phyloP scores from a whole-genome alignment of 1,140 invertebrate species.

The Aphis gossypii region DNA sequence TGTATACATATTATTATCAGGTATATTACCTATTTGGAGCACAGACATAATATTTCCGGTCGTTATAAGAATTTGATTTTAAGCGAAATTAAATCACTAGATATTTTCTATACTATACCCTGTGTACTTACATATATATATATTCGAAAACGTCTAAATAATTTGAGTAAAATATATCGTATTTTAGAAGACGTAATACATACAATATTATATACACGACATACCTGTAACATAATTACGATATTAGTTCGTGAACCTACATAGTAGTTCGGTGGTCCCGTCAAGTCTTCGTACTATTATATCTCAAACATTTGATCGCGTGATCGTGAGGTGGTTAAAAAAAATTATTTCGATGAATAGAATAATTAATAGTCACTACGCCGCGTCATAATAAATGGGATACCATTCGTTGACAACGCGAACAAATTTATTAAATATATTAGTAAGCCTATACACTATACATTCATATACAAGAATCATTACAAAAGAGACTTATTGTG shows the following conservation, averaged over 20 bases:
- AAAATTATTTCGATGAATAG: constrained; percentile 11
- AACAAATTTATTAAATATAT: constrained; percentile 13
- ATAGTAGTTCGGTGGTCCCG: background rate
- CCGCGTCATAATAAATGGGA: background rate
- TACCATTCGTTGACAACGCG: background rate
- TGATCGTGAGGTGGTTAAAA: constrained; percentile 14
- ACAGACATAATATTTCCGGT: background rate
- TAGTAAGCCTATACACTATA: background rate
- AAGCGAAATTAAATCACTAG: background rate
- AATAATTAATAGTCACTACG: constrained; percentile 3
- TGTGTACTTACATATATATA: background rate
- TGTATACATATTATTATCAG: background rate
- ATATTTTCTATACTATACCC: background rate
- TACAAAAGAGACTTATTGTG: background rate
- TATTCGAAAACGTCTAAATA: background rate
- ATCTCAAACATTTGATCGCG: constrained; percentile 7
- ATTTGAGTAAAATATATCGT: background rate
- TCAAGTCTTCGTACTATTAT: background rate
- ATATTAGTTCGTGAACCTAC: background rate
- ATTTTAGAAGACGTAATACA: background rate
- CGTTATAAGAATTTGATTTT: background rate
- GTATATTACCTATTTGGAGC: background rate
- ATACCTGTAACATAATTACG: background rate
- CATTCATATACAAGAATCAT: background rate
- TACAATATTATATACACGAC: background rate